phyloP scores from a whole-genome alignment of 2,888 invertebrate species.

The Apamea epomidion region DNA sequence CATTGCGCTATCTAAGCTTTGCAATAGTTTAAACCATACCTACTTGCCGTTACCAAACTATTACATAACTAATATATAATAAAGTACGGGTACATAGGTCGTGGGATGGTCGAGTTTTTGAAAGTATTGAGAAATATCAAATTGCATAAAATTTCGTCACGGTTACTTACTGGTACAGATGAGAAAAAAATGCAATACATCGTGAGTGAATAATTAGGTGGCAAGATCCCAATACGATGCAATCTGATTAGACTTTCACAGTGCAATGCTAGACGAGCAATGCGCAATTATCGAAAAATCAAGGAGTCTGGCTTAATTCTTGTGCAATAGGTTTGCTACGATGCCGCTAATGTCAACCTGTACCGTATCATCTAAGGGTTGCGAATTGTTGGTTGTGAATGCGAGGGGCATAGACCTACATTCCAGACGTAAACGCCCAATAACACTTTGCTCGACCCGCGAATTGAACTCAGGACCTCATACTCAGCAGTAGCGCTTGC shows the following conservation, averaged over 20 bases:
- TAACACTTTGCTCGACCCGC: no score
- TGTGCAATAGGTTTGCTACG: constrained; percentile 13
- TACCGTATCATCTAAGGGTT: neutral
- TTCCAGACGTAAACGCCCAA: no score
- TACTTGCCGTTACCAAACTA: constrained; percentile 52
- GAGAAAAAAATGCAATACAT: constrained; percentile 46
- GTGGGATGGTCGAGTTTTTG: constrained; percentile 64
- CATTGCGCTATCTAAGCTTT: constrained; percentile 11
- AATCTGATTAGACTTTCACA: constrained; percentile 40
- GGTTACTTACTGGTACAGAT: constrained; percentile 49
- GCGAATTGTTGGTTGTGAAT: no score
- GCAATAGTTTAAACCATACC: constrained; percentile 48
- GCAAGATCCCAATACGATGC: constrained; percentile 26
- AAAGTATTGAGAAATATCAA: constrained; percentile 62
- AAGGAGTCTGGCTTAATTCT: neutral
- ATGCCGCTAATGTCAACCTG: rapidly evolving
- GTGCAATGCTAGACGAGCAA: constrained; percentile 25
- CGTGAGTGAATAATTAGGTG: constrained; percentile 64
- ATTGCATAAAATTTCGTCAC: constrained; percentile 65
- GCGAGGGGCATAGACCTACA: no score
- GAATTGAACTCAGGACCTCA: no score
- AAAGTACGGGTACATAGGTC: constrained; percentile 60
- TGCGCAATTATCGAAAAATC: constrained; percentile 18
- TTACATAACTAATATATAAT: constrained; percentile 52
- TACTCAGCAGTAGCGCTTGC: no score